Base-by-base conservation (phyloP, 2,888 invertebrate genomes). In the Laspeyria flexula region DNA sequence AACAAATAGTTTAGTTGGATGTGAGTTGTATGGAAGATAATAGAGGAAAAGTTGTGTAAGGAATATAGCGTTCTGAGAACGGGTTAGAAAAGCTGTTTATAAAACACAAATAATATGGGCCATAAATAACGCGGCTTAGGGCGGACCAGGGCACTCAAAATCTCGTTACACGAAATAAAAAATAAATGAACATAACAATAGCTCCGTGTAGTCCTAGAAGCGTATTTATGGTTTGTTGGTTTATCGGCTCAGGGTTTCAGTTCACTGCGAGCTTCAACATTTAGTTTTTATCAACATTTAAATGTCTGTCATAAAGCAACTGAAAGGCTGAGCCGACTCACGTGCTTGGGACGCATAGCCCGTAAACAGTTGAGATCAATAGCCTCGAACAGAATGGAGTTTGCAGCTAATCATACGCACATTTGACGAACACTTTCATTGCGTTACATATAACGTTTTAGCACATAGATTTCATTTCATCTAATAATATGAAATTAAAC, bases 361-460 rank as follows among this genome's bases (percentile, higher is more conserved):
- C 82, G 77, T 74, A 77, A 75, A 85, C 77, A 80, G 75, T 79
- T 75, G 70, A 83, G 77, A 75, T 77, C 56, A 57, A 77, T 77
- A 86, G 85, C 83, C 79, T 85, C 71, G 71, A 82, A 83, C 71
- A 77, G 70, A 79, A 82, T 79, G 79, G 70, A 81, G 71, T 80
- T 87, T 85, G 88, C 88, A 88, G 77, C 90, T 90, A 91, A 79
- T 79, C 83, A 87, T 82, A 86, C 83, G 83, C 83, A 87, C 86
- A 85, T 81, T 80, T 77, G 83, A 88, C 85, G 84, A 85, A 86
- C 85, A 88, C 81, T 85, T 73, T 81, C 90, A 91, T 91, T 88
- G 89, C 91, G 91, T 90, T 90, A 90, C 85, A 82, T 90, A 90
- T 90, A 91, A 91, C 91, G 90, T 90, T 90, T 91, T 91, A 89